Conservation (phyloP, 2,888 invertebrate species). For the Lottia scabra region DNA sequence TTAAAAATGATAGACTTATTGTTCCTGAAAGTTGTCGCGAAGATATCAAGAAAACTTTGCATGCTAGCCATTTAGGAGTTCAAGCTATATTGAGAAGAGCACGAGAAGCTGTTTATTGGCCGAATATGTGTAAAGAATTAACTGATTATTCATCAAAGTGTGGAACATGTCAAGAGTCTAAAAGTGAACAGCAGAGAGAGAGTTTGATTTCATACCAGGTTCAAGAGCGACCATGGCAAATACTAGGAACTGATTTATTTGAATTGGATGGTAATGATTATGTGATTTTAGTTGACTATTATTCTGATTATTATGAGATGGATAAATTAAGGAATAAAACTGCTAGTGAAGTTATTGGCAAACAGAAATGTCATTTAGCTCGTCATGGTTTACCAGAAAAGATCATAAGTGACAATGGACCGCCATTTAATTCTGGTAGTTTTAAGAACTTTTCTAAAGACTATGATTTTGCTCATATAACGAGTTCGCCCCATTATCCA, state of each 20-base stretch:
- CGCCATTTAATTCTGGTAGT: background rate
- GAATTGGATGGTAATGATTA: background rate
- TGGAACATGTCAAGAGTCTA: background rate
- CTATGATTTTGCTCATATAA: background rate
- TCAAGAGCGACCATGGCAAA: background rate
- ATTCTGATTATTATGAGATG: background rate
- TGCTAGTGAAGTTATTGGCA: background rate
- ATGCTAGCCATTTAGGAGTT: background rate
- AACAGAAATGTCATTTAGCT: background rate
- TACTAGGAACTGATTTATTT: background rate
- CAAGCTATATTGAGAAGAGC: background rate
- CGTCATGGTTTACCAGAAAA: background rate
- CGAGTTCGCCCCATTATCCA: background rate
- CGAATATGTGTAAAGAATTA: background rate
- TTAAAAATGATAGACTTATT: background rate
- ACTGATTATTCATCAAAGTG: background rate
- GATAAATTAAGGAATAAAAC: background rate
- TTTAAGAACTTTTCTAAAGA: background rate
- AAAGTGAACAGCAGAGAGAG: background rate
- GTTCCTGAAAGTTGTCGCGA: background rate
- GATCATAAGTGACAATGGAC: background rate
- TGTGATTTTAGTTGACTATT: background rate
- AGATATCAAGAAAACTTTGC: background rate
- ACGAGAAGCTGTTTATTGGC: background rate
- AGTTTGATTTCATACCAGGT: background rate